phyloP scores from a whole-genome alignment of 1,140 invertebrate genomes.

The Lasaia peninsularis region DNA sequence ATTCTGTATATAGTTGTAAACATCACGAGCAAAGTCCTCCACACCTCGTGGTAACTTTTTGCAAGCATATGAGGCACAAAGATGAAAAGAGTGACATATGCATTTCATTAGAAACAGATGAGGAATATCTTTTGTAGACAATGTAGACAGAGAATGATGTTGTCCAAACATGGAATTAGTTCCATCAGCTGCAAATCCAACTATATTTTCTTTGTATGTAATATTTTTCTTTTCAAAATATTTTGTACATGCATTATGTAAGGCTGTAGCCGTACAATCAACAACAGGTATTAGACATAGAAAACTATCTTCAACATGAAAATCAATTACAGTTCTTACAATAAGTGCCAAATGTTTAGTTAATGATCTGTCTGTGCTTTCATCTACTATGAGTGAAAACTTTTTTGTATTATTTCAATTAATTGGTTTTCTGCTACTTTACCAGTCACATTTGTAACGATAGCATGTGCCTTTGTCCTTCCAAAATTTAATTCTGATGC shows the following conservation, averaged over 20 bases:
- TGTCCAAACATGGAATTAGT: conserved; percentile 51
- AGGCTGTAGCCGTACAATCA: conserved; percentile 35
- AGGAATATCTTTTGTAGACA: conserved; percentile 39
- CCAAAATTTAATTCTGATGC: conserved; percentile 24
- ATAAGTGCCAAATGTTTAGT: conserved; percentile 43
- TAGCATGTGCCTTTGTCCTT: conserved; percentile 26
- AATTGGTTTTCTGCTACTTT: conserved; percentile 19
- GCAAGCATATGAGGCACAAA: conserved; percentile 53
- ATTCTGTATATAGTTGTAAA: conserved; percentile 40
- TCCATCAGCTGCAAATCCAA: conserved; percentile 56
- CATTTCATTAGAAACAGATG: conserved; percentile 47
- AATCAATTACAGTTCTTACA: conserved; percentile 32
- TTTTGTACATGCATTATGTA: conserved; percentile 31
- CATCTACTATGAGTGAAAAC: conserved; percentile 49
- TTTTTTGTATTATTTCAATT: conserved; percentile 23
- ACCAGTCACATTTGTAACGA: conserved; percentile 22
- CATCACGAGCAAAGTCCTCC: conserved; percentile 33
- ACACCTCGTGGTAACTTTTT: conserved; percentile 37
- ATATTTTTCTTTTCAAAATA: conserved; percentile 46
- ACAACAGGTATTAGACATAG: conserved; percentile 34
- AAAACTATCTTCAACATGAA: conserved; percentile 41
- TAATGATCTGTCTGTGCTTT: conserved; percentile 40
- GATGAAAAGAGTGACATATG: conserved; percentile 50
- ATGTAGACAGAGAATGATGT: conserved; percentile 41
- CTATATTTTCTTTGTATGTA: conserved; percentile 47